Evolutionary conservation across 2,888 invertebrate species (phyloP).

Genomic region (Sarcophaga subvicina): DNA sequence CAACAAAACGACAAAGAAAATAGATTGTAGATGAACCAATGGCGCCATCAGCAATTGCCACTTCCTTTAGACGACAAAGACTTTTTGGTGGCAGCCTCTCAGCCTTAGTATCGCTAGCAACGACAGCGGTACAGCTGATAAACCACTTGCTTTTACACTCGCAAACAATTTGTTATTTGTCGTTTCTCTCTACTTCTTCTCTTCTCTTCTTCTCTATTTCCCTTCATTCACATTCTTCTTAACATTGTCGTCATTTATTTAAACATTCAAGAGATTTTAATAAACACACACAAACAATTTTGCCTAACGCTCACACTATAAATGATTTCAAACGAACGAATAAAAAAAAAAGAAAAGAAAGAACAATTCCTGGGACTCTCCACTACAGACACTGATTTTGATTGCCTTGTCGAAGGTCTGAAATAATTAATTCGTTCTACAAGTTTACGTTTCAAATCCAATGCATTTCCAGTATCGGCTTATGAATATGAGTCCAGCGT

Average conservation of each 20-base stretch:
- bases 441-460: too few species aligned
- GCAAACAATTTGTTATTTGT: constrained; percentile 47
- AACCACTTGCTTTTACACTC: constrained; percentile 49
- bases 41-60: constrained; percentile 72
- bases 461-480: too few species aligned
- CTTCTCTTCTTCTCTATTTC: constrained; percentile 5
- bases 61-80: constrained; percentile 54
- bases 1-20: constrained; percentile 73
- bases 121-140: constrained; percentile 28
- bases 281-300: constrained; percentile 6
- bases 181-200: constrained; percentile 11
- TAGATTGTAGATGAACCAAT: constrained; percentile 75
- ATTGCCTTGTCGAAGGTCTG: background rate
- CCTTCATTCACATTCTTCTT: constrained; percentile 11
- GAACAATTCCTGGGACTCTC: constrained; percentile 24
- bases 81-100: constrained; percentile 8
- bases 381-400: constrained; percentile 25
- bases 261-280: constrained; percentile 16
- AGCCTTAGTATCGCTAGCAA: background rate
- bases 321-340: constrained; percentile 4
- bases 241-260: constrained; percentile 38
- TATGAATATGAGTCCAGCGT: too few species aligned
- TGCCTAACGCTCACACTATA: constrained; percentile 17
- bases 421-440: too few species aligned
- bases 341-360: background rate